Conservation (phyloP, 2,113 vertebrate species). For the Hypanus sabinus region DNA sequence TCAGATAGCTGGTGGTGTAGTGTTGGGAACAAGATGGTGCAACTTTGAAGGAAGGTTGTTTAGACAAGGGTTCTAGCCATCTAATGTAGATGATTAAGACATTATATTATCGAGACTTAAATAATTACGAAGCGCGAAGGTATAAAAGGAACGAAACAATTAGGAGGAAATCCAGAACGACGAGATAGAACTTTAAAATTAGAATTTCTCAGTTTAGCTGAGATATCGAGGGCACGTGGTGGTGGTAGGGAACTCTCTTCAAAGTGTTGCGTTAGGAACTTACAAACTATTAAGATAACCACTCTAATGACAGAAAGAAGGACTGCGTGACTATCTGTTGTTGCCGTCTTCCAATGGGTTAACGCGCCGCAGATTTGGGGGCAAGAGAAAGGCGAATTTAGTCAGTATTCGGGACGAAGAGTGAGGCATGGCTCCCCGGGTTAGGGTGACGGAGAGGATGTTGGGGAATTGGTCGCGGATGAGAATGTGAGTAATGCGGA, state of each 20-base stretch:
- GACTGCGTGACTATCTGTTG: no score
- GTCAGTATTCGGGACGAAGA: no score
- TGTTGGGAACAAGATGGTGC: no score
- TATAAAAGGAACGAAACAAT: no score
- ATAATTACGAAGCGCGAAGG: neutral
- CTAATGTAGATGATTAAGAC: neutral
- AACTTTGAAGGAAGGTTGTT: no score
- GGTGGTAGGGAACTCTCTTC: no score
- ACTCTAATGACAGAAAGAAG: no score
- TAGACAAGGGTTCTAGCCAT: neutral
- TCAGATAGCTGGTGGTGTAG: neutral
- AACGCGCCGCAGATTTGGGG: neutral
- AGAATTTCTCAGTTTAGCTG: neutral
- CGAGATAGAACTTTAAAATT: neutral
- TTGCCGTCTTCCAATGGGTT: no score
- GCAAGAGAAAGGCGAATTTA: neutral
- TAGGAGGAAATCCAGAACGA: neutral
- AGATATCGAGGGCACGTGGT: neutral
- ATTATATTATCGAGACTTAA: neutral
- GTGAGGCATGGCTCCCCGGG: neutral
- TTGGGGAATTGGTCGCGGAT: neutral
- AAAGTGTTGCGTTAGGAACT: neutral
- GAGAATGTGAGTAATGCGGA: no score
- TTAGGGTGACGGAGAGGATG: neutral
- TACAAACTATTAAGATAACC: neutral